Conservation (phyloP, 2,113 vertebrate genomes). For the Scatophagus argus region DNA sequence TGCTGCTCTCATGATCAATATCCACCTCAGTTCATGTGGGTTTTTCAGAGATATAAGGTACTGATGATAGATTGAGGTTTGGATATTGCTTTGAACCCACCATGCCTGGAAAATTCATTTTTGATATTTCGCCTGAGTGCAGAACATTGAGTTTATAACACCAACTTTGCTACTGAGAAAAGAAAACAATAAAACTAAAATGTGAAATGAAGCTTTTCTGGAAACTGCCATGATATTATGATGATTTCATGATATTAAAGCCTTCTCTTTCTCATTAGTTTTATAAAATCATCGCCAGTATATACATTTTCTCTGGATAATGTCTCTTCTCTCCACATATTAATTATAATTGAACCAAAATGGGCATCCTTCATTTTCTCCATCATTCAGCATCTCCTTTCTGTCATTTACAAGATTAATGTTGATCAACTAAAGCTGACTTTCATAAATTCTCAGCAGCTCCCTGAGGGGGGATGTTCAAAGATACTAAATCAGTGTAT, state of each 20-base stretch:
- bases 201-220: conserved; percentile 22
- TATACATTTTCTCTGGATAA: conserved; percentile 3
- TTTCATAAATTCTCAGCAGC: conserved; percentile 64
- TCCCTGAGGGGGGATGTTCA: conserved; percentile 59
- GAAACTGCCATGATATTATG: not conserved
- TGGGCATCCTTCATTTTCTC: conserved; percentile 22
- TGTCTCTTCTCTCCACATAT: not conserved
- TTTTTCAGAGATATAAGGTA: conserved; percentile 58
- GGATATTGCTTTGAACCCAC: conserved; percentile 75
- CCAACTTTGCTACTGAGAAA: conserved; percentile 21
- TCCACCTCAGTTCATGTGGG: conserved; percentile 75
- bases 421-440: conserved; percentile 58
- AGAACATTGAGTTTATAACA: conserved; percentile 42
- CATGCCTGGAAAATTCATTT: conserved; percentile 62
- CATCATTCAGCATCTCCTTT: conserved; percentile 38
- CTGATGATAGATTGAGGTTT: conserved; percentile 75
- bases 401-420: conserved; percentile 71
- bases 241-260: not conserved
- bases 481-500: conserved; percentile 73
- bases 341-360: conserved; percentile 28
- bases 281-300: not conserved
- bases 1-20: conserved; percentile 79
- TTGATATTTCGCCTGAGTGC: conserved; percentile 52
- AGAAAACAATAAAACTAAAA: conserved; percentile 32
- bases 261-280: not conserved